Evolutionary conservation across 2,888 invertebrate species (phyloP), one percentile per base, ranked within the genome.

Genomic region (Ecliptopera silaceata): DNA sequence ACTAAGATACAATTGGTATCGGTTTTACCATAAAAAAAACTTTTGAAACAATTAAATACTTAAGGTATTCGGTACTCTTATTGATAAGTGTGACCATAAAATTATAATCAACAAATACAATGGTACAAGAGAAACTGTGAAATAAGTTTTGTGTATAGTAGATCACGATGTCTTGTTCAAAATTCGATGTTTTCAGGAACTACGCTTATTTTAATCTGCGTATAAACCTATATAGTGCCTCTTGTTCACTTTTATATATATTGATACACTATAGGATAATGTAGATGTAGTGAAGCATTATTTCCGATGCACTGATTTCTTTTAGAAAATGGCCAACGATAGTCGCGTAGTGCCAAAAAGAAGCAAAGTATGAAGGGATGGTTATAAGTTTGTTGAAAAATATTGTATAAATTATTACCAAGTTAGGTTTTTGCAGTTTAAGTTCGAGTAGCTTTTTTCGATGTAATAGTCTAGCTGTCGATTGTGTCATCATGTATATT

Each of bases 191-290:
- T 87, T n/a, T 88, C 80, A 84, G 79, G 77, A 77, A 88, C 83
- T 89, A 90, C 86, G 90, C 90, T 89, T 91, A 85, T 79, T 84
- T 86, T 79, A 80, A 88, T 85, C 88, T 88, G 90, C 88, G 88
- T 88, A 87, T 84, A 82, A 88, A 91, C 91, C 89, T 91, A 89
- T 90, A 91, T 87, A 91, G 91, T 92, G 91, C 91, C 91, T 92
- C 88, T 91, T 90, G 84, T 90, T 90, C 91, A 91, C 91, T 89
- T 91, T 91, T 91, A 90, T 91, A 91, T 87, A 87, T 88, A 89
- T 88, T 89, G 88, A 87, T 89, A 89, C 88, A 85, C 84, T 83
- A 76, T 82, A 68, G 74, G 70, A 84, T 85, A 50, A 64, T 41
- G 63, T 66, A 66, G 63, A 55, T 61, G 66, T 66, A 66, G 66